Base-by-base conservation (phyloP, 2,888 invertebrate species). In the Cryptocheilus praepositus region DNA sequence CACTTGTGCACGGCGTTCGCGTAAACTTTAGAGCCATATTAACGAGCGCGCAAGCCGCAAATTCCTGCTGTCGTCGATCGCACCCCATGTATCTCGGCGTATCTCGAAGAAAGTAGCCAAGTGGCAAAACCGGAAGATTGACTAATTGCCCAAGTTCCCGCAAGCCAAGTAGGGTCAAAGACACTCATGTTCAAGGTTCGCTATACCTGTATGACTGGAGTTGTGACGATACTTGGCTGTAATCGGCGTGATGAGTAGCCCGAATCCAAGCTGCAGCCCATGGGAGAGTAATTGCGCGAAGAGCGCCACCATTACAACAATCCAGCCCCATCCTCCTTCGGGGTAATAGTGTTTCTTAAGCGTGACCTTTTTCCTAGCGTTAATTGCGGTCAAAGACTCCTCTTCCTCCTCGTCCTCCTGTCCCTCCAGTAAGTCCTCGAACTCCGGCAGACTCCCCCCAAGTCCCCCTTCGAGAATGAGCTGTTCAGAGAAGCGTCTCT, bases 251-350 rank as follows among this genome's bases (percentile, higher is more conserved):
- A 83, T 51, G 36, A 85, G 88, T 46, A 93, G 91, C 13, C 92
- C 92, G 45, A 91, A 90, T 16, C 92, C 92, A 57, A 92, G 90
- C 77, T 95, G 94, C 72, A 95, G 89, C 1, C 95, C 95, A 83
- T 94, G 93, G 57, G 93, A 92, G 49, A 96, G 89, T 25, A 94
- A 89, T 85, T 95, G 94, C 54, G 93, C 93, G 43, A 94, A 88
- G 36, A 94, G 91, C 13, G 93, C 94, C 45, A 93, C 93, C 25
- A 91, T 90, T 7, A 94, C 91, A 62, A 96, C 92, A 66, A 94
- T 92, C 94, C 94, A 95, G 22, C 96, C 96, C 95, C 95, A 96
- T 0, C 95, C 95, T 5, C 95, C 95, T 89, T 95, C 96, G 22
- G 95, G 95, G 89, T 95, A 95, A 89, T 95, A 95, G 86, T 95